phyloP scores from a whole-genome alignment of 1,140 invertebrate genomes.

The Cydia fagiglandana region DNA sequence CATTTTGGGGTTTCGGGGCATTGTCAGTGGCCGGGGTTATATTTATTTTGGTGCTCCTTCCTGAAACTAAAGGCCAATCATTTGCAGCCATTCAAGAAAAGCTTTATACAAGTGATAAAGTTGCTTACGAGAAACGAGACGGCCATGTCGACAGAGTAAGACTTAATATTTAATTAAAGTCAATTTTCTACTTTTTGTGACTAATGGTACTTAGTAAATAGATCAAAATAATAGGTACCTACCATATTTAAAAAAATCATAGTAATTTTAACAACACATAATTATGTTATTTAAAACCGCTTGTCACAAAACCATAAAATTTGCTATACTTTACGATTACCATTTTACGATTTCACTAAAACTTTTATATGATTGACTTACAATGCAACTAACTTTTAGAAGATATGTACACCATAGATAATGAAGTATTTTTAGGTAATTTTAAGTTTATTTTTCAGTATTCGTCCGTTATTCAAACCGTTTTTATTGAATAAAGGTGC shows the following conservation, averaged over 20 bases:
- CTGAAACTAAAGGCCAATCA: conserved; percentile 91
- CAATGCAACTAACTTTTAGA: not conserved
- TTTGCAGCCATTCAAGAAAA: conserved; percentile 80
- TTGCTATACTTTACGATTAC: no score
- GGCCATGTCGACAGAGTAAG: conserved; percentile 55
- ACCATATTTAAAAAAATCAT: no score
- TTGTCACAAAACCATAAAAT: no score
- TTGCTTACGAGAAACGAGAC: conserved; percentile 60
- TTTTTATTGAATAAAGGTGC: conserved; percentile 16
- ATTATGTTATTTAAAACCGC: no score
- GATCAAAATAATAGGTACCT: not conserved
- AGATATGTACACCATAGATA: not conserved
- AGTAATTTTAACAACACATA: no score
- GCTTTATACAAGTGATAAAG: conserved; percentile 64
- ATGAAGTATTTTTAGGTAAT: not conserved
- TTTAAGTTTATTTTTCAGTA: conserved; percentile 7
- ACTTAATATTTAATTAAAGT: conserved; percentile 45
- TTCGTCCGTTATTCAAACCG: conserved; percentile 15
- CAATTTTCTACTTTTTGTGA: not conserved
- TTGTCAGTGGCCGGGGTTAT: conserved; percentile 82
- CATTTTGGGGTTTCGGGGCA: conserved; percentile 87
- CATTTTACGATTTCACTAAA: not conserved
- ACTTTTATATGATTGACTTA: not conserved
- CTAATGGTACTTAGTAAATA: not conserved
- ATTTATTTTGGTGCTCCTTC: conserved; percentile 83